Evolutionary conservation across 2,888 invertebrate species (phyloP).

Genomic region (Epinotia bilunana): DNA sequence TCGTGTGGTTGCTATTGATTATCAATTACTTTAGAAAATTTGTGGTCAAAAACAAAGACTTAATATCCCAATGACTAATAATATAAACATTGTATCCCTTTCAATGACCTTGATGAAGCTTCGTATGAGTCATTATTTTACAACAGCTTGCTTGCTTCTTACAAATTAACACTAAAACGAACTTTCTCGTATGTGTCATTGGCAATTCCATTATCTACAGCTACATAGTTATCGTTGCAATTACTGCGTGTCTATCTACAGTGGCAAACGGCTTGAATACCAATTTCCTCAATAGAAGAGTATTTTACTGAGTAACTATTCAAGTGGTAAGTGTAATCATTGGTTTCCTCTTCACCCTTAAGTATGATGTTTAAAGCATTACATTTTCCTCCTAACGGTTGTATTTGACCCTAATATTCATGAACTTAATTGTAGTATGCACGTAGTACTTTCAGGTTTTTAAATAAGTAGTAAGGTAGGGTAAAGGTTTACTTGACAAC

Average conservation of each 20-base stretch:
- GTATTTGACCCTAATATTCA: slow-evolving; percentile 70
- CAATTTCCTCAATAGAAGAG: slow-evolving; percentile 12
- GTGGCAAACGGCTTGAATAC: neutral
- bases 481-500: neutral
- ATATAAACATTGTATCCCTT: neutral
- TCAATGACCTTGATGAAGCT: slow-evolving; percentile 19
- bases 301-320: slow-evolving; percentile 5
- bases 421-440: slow-evolving; percentile 60
- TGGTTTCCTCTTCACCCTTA: slow-evolving; percentile 28
- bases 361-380: slow-evolving; percentile 27
- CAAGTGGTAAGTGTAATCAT: slow-evolving; percentile 29
- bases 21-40: neutral
- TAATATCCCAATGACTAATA: slow-evolving; percentile 7
- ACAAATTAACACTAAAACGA: slow-evolving; percentile 1
- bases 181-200: slow-evolving; percentile 12
- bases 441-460: slow-evolving; percentile 52
- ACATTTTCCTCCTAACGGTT: slow-evolving; percentile 45
- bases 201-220: neutral
- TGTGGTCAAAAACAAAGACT: slow-evolving; percentile 19
- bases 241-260: neutral
- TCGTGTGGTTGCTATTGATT: slow-evolving; percentile 18
- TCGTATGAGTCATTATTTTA: slow-evolving; percentile 17
- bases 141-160: neutral
- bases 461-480: neutral
- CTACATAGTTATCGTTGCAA: neutral